phyloP scores from a whole-genome alignment of 2,797 vertebrate genomes.

The Acanthurus leucopareius region DNA sequence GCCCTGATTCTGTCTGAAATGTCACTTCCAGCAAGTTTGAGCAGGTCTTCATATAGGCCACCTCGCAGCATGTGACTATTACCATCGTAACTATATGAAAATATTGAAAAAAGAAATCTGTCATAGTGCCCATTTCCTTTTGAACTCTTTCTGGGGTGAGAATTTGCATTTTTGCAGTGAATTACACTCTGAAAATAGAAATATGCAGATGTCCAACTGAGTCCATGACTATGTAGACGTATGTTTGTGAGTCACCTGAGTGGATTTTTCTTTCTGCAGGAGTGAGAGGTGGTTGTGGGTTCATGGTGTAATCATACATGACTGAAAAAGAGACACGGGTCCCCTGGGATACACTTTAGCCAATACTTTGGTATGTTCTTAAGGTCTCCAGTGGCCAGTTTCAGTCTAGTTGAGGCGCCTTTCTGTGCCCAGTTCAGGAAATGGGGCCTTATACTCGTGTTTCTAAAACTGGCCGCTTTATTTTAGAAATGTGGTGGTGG shows the following conservation, averaged over 20 bases:
- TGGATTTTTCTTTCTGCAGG: conserved; percentile 22
- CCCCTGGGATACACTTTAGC: conserved; percentile 38
- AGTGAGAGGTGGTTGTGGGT: conserved; percentile 32
- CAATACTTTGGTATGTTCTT: conserved; percentile 38
- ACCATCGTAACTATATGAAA: conserved; percentile 13
- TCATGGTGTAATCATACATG: conserved; percentile 35
- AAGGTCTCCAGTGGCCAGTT: conserved; percentile 55
- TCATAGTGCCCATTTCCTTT: conserved; percentile 39
- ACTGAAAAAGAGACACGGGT: conserved; percentile 38
- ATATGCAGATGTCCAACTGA: conserved; percentile 46
- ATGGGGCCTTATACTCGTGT: conserved; percentile 32
- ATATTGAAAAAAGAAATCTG: conserved; percentile 44
- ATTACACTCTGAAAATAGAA: conserved; percentile 45
- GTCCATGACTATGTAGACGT: conserved; percentile 8
- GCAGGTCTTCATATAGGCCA: conserved; percentile 20
- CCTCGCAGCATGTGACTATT: conserved; percentile 28
- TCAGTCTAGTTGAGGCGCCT: conserved; percentile 35
- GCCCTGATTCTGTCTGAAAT: not conserved
- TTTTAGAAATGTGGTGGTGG: conserved; percentile 55
- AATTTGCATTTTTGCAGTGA: conserved; percentile 22
- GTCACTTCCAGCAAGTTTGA: conserved; percentile 8
- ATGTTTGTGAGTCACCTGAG: conserved; percentile 16
- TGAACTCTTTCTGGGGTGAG: conserved; percentile 39
- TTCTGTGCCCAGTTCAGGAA: conserved; percentile 57
- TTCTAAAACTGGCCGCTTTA: conserved; percentile 68